A percentile compares a stretch with the other conserved stretches of the same genome.
Conservation (phyloP, 2,113 vertebrate species). For the Bujurquina vittata region DNA sequence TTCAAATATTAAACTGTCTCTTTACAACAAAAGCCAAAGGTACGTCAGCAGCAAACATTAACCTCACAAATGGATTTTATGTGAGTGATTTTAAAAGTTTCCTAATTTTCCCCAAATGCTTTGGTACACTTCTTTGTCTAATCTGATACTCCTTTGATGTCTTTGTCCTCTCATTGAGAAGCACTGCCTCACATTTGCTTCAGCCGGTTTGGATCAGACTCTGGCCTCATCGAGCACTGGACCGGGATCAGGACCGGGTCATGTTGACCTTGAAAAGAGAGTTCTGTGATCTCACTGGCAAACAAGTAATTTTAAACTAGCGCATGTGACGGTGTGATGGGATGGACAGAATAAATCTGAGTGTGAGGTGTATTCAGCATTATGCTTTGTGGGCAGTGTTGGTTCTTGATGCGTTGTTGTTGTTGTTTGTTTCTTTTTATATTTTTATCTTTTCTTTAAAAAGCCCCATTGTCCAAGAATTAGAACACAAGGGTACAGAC, state of each 20-base stretch:
- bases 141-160: background rate
- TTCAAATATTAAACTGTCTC: background rate
- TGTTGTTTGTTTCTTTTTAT: background rate
- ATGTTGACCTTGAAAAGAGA: slow-evolving; percentile 15
- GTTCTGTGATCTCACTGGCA: background rate
- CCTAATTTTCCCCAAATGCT: background rate
- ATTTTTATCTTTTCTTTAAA: background rate
- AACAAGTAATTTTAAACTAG: background rate
- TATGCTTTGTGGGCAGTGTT: background rate
- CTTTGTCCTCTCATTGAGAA: background rate
- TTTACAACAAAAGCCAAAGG: background rate
- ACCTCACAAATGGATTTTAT: background rate
- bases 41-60: background rate
- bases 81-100: background rate
- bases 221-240: background rate
- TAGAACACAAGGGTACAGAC: background rate
- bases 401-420: background rate
- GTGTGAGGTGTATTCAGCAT: background rate
- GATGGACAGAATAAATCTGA: background rate
- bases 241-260: background rate
- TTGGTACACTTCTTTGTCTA: background rate
- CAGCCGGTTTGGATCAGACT: background rate
- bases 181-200: background rate
- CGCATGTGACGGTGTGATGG: background rate
- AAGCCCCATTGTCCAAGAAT: background rate